Base-by-base conservation (phyloP, 1,140 invertebrate species). In the Cyclina sinensis region DNA sequence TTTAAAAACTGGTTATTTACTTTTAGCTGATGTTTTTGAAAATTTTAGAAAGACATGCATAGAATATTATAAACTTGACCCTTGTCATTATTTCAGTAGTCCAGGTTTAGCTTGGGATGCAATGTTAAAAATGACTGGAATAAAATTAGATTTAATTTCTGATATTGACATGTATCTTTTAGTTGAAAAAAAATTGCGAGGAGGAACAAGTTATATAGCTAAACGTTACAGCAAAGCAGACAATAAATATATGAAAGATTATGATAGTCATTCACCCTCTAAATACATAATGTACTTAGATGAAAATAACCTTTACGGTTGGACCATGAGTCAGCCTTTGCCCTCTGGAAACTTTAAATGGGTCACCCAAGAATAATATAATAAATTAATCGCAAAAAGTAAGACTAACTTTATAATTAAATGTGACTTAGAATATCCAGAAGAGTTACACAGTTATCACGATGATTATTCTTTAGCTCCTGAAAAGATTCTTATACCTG, bases 401-500 rank as follows among this genome's bases (percentile, higher is more conserved):
- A 91, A 92, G 43, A 88, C 86, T 62, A 96, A 96, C 7, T 97
- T 95, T 89, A 96, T 97, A 82, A 91, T 97, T 37, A 96, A 97
- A 59, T 89, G 94, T 11, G 91, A 94, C 86, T 35, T 95, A 21
- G 57, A 89, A 5, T 95, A 95, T 87, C 93, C 93, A 0, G 12
- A 91, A 73, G 0, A 95, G 30, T 48, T 97, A 16, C 96, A 96
- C 93, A 93, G 96, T 57, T 11, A 24, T 1, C 96, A 97, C 93
- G 95, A 94, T 86, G 95, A 96, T 89, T 96, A 96, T 48, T 96
- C 96, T 35, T 95, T 96, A 87, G 95, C 94, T 86, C 91, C 95
- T 12, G 94, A 96, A 90, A 62, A 59, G 51, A 24, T 48, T 12
- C 39, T 18, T 18, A 59, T 90, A 5, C 12, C 21, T 11, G 24